phyloP scores from a whole-genome alignment of 2,888 invertebrate species.

The Proisotoma minuta region DNA sequence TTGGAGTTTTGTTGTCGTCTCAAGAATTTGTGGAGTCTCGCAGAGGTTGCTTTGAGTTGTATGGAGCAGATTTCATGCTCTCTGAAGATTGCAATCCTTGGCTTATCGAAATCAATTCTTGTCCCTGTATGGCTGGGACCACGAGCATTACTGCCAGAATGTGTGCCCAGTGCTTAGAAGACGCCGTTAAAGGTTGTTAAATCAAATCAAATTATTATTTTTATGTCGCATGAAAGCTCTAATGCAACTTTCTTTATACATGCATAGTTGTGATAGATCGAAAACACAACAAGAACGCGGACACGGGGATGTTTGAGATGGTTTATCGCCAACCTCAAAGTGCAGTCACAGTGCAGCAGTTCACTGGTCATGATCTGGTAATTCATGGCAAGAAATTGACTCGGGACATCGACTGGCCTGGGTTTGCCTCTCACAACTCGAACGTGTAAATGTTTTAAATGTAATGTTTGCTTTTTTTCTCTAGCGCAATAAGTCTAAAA shows the following conservation, averaged over 20 bases:
- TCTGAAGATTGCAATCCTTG: slow-evolving; percentile 79
- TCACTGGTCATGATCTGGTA: slow-evolving; percentile 38
- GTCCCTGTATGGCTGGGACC: slow-evolving; percentile 78
- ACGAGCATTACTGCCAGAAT: slow-evolving; percentile 77
- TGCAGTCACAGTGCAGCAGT: slow-evolving; percentile 50
- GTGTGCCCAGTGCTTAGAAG: slow-evolving; percentile 74
- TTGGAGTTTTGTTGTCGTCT: slow-evolving; percentile 72
- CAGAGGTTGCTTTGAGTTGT: slow-evolving; percentile 78
- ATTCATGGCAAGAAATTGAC: slow-evolving; percentile 42
- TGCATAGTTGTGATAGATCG: slow-evolving; percentile 74
- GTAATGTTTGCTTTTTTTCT: not conserved
- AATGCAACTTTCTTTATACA: slow-evolving; percentile 17
- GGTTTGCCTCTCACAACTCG: slow-evolving; percentile 26
- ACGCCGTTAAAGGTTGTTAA: slow-evolving; percentile 73
- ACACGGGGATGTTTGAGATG: slow-evolving; percentile 75
- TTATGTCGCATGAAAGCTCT: not conserved
- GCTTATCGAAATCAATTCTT: slow-evolving; percentile 88
- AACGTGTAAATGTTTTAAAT: too few species aligned
- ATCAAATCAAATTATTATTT: not conserved
- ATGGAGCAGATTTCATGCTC: slow-evolving; percentile 88
- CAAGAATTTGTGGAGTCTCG: slow-evolving; percentile 58
- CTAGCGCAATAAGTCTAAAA: not conserved
- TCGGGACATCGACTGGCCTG: slow-evolving; percentile 46
- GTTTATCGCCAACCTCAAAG: slow-evolving; percentile 73
- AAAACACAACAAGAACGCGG: slow-evolving; percentile 65